Evolutionary conservation across 2,113 vertebrate genomes (phyloP), one percentile per base, ranked within the genome.

Genomic region (Oncorhynchus nerka): DNA sequence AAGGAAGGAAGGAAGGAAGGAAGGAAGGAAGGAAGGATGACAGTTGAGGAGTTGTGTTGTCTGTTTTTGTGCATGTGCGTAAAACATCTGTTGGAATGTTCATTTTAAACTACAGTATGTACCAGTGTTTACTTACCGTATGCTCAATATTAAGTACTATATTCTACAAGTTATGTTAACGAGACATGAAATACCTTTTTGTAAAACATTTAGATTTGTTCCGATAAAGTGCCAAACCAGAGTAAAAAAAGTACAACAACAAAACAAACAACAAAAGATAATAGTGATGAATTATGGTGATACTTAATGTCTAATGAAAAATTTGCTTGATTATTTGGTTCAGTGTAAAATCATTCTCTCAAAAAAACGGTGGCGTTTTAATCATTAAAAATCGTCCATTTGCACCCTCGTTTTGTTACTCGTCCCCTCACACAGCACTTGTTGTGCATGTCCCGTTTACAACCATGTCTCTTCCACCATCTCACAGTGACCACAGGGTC

Each of bases 171-270:
- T 93, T 95, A 92, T 91, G 93, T 95, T 94, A 86, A 93, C 88
- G 90, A 94, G 89, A 94, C 92, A 85, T 93, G 89, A 85, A 89
- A 89, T 89, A 94, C 84, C 90, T 95, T 94, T 95, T 97, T 96
- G 92, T 96, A 94, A 88, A 86, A 94, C 85, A 92, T 92, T 91
- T 93, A 92, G 94, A 92, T 94, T 94, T 94, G 95, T 96, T 95
- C 94, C 94, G 94, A 95, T 95, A 92, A 98, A 98, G 98, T 99
- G 97, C 97, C 98, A 99, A 98, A 97, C 93, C 93, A 92, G 92
- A 92, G 77, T 83, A 83, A 79, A 89, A 83, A 91, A 88, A 73
- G 77, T 87, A 55, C 70, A 49, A 81, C 70, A 49, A 81, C 86
- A 92, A 87, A 88, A 92, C 86, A 92, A 91, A 92, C 90, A 85